Base-by-base conservation (phyloP, 2,888 invertebrate genomes). In the Pachycephus smyrnensis region DNA sequence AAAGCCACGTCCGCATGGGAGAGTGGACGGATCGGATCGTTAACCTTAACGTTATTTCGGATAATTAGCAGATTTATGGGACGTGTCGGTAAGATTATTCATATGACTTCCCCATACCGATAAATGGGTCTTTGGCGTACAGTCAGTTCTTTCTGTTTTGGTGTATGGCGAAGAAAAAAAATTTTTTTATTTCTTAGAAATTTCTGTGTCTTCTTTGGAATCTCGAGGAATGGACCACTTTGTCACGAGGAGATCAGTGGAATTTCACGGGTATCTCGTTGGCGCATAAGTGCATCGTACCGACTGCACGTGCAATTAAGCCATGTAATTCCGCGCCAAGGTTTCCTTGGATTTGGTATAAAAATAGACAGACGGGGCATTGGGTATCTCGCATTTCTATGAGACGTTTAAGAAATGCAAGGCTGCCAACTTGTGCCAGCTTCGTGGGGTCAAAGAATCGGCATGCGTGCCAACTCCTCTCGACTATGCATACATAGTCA, bases 371-470 rank as follows among this genome's bases (percentile, higher is more conserved):
- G 55, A 55, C 23, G 23, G 55, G 23, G 23, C 40, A 15, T 31
- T 4, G 31, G 3, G 23, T 30, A 76, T 37, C n/a, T 74, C 4
- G 76, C 69, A 11, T 74, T 74, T n/a, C 74, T 37, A 74, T n/a
- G 77, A 36, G 68, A 74, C 73, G 74, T 74, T 74, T 35, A 55
- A 77, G 73, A 77, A 77, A 74, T 31, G 77, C 71, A 31, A 33
- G 31, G 33, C 31, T 71, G 71, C 71, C 69, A 69, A 32, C 69
- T 15, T 32, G 55, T 31, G 73, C 30, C 55, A n/a, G 55, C n/a
- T n/a, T n/a, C 71, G 33, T 69, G 78, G 76, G 82, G 80, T 83
- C 81, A 81, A 82, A 81, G 82, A 81, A 84, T 81, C 80, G 80
- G 81, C 78, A 75, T 79, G 81, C 80, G 77, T 83, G 83, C 82